These are phyloP conservation scores for Podilymbus podiceps DNA, from an alignment of 2,113 vertebrate species.

Conservation along the genomic window DNA sequence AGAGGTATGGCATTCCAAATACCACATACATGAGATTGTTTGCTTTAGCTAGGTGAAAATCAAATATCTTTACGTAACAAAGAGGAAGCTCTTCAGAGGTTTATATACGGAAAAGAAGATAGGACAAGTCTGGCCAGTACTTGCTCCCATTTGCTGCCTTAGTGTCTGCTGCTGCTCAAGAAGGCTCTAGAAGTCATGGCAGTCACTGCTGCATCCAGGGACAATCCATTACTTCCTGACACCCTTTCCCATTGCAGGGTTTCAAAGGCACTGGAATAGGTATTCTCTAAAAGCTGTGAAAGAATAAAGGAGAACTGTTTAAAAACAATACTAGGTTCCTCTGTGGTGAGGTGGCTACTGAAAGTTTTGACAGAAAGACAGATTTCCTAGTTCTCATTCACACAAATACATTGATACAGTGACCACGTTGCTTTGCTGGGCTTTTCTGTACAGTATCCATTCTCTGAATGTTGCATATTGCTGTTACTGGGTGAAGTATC, in stretches of 20 bases:
- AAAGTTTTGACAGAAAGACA: not conserved
- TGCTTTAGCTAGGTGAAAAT: not conserved
- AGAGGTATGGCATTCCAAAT: not conserved
- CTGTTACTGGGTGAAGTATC: not conserved
- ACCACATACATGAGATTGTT: fast-evolving
- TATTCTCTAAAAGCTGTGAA: not conserved
- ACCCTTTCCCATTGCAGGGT: not conserved
- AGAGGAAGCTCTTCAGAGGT: not conserved
- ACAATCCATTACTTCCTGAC: not conserved
- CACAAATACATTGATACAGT: not conserved
- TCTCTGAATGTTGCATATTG: not conserved
- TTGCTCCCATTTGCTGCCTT: not conserved
- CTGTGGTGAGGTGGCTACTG: not conserved
- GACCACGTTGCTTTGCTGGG: not conserved
- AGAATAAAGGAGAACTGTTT: not conserved
- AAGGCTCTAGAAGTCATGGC: not conserved
- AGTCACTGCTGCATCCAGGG: not conserved
- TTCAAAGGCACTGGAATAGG: not conserved
- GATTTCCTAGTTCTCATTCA: not conserved
- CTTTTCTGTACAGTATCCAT: not conserved
- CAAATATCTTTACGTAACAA: not conserved
- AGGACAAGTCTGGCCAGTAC: not conserved
- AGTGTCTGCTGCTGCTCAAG: not conserved
- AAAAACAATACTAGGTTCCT: not conserved
- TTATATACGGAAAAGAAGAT: not conserved